These are phyloP conservation scores for Borostomias antarcticus DNA, from an alignment of 2,797 vertebrate species.

Conservation along the genomic window DNA sequence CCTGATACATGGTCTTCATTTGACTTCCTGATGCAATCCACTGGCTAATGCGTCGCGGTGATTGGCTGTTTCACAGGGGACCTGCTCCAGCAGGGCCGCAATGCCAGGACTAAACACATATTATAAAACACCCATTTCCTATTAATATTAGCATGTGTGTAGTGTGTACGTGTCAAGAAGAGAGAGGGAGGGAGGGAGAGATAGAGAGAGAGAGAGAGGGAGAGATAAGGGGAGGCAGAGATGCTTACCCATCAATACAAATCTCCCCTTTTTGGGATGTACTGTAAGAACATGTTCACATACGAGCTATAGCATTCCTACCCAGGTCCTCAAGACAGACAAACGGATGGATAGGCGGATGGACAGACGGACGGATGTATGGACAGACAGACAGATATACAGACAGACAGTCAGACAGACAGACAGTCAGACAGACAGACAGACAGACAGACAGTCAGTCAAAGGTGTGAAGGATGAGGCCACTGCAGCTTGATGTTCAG, in stretches of 20 bases:
- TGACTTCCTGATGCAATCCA: constrained; percentile 45
- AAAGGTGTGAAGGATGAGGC: too few relatives aligned
- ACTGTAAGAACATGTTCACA: too few relatives aligned
- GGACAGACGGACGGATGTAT: too few relatives aligned
- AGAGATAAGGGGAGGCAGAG: neutral
- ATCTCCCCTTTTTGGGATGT: too few relatives aligned
- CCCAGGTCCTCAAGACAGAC: too few relatives aligned
- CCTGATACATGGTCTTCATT: constrained; percentile 56
- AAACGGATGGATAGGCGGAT: too few relatives aligned
- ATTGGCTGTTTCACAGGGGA: constrained; percentile 14
- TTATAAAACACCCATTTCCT: neutral
- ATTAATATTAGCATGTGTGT: constrained; percentile 11
- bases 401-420: neutral
- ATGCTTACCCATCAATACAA: too few relatives aligned
- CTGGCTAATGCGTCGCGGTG: constrained; percentile 46
- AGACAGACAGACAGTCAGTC: neutral
- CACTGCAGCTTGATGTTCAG: too few relatives aligned
- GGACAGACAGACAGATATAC: too few relatives aligned
- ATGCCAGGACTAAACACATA: too few relatives aligned
- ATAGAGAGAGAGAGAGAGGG: too few relatives aligned
- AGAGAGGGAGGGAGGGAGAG: neutral
- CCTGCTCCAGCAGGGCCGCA: neutral
- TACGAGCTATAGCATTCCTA: too few relatives aligned
- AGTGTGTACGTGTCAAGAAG: constrained; percentile 1
- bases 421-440: neutral